Evolutionary conservation across 2,797 vertebrate genomes (phyloP), one percentile per base, ranked within the genome.

Genomic region (Rachycentron canadum): DNA sequence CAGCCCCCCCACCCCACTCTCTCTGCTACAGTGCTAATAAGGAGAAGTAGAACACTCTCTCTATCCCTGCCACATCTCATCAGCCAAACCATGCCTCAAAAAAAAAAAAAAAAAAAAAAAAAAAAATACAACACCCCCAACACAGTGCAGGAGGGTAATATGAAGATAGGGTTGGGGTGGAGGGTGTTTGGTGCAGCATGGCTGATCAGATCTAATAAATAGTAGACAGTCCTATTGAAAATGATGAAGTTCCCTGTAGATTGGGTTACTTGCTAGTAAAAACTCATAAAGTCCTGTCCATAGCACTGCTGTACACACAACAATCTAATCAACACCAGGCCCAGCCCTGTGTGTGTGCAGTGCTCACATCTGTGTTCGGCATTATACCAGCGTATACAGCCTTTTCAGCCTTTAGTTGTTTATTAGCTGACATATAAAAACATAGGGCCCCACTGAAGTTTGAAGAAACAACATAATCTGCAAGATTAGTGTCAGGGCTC

Each of bases 1-100:
- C 78, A 65, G 36, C 63, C 78, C 4, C 17, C 30, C 17, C 43
- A 23, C 19, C 19, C 45, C 55, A 63, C 57, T 34, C 71, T 68
- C 76, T 45, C 60, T 19, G 76, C 79, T 73, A 84, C 77, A 69
- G 78, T 71, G 83, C 90, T 94, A 94, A 94, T 93, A 90, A 91
- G 91, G 87, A 92, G 88, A 91, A 91, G 88, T 88, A 85, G 89
- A 91, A 82, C 82, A 45, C 82, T 89, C 84, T 88, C 89, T 92
- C 85, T 88, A 92, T 92, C 64, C 69, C 90, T 93, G 94, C 92
- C 94, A 93, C 85, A 90, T 92, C 88, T 87, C 88, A 94, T 95
- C 88, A 93, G 80, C 73, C 70, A 82, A 88, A 76, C 89, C 75
- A 88, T 91, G 87, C 76, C 81, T 93, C 90, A 92, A 84, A 86